Base-by-base conservation (phyloP, 2,888 invertebrate genomes). In the Mesochorus sp. region DNA sequence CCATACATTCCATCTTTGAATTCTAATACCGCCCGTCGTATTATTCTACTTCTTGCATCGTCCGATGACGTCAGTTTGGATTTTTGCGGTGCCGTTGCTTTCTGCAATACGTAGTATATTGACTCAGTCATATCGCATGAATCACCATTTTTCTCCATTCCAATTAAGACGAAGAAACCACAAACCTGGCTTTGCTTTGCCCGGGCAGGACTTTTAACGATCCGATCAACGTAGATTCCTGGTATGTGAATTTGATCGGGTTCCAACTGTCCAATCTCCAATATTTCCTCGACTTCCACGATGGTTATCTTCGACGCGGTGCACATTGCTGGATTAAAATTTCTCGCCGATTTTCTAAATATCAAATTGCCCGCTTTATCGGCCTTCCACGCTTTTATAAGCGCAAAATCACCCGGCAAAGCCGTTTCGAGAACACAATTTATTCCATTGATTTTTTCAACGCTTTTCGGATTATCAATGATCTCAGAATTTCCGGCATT, bases 1-100 rank as follows among this genome's bases (percentile, higher is more conserved):
- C 95, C 98, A 92, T 98, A 97, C 98, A 99, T 99, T 88, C 99
- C 99, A 92, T 99, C 96, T 88, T 95, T 94, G 88, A 99, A 99
- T 92, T 99, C 99, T 66, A 97, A 91, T n/a, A 99, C 99, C 37
- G 97, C 99, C 87, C 99, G 93, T 84, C 94, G 94, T 1, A 98
- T 96, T 81, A 99, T 99, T 84, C 95, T 94, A 88, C 98, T 97
- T 51, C 98, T 93, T 75, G 95, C 92, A 82, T 93, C 92, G 82
- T 94, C 94, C 2, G 96, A 95, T 0, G 95, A 94, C 47, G 93
- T 93, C 83, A 92, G 91, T 91, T 89, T 51, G n/a, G 24, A 8
- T 24, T 4, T 17, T 28, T 5, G 24, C 14, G 6, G 12, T 14
- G 6, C 4, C n/a, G 14, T 49, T 0, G 4, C 10, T 12, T 24